These are phyloP conservation scores for Babyrousa celebensis DNA, from an alignment of 2,797 vertebrate species.

Conservation along the genomic window DNA sequence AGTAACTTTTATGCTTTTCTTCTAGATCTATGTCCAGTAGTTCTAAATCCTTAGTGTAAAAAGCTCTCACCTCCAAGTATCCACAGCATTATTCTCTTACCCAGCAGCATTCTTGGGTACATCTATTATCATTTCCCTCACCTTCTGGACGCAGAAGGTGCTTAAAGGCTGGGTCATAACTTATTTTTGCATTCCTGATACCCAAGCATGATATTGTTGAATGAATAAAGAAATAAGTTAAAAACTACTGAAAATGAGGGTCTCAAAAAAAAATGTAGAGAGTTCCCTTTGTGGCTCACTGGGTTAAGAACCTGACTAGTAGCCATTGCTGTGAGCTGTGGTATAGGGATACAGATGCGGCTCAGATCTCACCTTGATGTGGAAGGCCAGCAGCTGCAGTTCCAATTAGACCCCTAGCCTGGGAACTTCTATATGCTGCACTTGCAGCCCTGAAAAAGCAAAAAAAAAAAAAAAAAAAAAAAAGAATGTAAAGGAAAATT, in stretches of 20 bases:
- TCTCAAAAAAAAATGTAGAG: conserved; percentile 1
- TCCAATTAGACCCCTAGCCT: too few relatives aligned
- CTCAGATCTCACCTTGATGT: too few relatives aligned
- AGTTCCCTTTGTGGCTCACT: too few relatives aligned
- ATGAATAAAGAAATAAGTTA: conserved; percentile 12
- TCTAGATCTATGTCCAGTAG: conserved; percentile 10
- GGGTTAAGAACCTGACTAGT: too few relatives aligned
- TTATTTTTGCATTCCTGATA: conserved; percentile 69
- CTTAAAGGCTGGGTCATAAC: not conserved
- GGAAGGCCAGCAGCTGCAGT: too few relatives aligned
- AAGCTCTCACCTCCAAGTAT: conserved; percentile 3
- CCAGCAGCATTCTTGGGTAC: not conserved
- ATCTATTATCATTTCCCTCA: conserved; percentile 23
- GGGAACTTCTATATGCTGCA: too few relatives aligned
- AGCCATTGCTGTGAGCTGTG: too few relatives aligned
- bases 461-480: conserved; percentile 38
- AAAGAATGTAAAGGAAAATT: conserved; percentile 36
- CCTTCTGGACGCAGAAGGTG: conserved; percentile 39
- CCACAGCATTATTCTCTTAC: not conserved
- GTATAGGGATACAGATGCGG: too few relatives aligned
- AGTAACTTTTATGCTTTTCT: conserved; percentile 30
- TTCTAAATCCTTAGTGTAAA: conserved; percentile 33
- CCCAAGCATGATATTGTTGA: not conserved
- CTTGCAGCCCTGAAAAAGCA: too few relatives aligned
- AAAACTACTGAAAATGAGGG: conserved; percentile 58